These are phyloP conservation scores for Platysteira castanea DNA, from an alignment of 2,113 vertebrate species.

Conservation along the genomic window DNA sequence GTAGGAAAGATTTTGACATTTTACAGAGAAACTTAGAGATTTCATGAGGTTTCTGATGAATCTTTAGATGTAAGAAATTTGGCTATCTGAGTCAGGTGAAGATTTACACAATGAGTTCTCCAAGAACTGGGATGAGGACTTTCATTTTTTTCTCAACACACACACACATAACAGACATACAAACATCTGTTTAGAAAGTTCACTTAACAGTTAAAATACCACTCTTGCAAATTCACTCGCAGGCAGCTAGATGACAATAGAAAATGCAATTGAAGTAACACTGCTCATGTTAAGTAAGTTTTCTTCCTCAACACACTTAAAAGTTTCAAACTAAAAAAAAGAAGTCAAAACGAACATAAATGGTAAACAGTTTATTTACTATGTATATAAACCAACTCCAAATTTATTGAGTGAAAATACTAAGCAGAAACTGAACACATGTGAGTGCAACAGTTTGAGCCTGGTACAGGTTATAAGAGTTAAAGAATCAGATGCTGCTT, in stretches of 20 bases:
- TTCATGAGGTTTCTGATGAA: background rate
- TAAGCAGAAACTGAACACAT: background rate
- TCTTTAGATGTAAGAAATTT: background rate
- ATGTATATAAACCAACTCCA: background rate
- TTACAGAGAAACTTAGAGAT: background rate
- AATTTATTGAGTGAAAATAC: background rate
- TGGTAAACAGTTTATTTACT: background rate
- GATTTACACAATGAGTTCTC: background rate
- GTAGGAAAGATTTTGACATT: background rate
- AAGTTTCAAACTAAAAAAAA: background rate
- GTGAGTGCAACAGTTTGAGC: background rate
- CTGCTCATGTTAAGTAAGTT: background rate
- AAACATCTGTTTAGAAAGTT: background rate
- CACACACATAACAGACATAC: background rate
- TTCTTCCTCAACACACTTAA: background rate
- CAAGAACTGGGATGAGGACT: background rate
- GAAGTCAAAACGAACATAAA: background rate
- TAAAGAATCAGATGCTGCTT: background rate
- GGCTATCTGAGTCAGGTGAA: background rate
- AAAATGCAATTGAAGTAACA: background rate
- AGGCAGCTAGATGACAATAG: background rate
- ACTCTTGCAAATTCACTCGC: background rate
- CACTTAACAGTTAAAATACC: background rate
- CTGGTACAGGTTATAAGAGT: background rate
- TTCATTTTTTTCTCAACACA: background rate